Base-by-base conservation (phyloP, 2,113 vertebrate genomes). In the Gymnarchus niloticus region DNA sequence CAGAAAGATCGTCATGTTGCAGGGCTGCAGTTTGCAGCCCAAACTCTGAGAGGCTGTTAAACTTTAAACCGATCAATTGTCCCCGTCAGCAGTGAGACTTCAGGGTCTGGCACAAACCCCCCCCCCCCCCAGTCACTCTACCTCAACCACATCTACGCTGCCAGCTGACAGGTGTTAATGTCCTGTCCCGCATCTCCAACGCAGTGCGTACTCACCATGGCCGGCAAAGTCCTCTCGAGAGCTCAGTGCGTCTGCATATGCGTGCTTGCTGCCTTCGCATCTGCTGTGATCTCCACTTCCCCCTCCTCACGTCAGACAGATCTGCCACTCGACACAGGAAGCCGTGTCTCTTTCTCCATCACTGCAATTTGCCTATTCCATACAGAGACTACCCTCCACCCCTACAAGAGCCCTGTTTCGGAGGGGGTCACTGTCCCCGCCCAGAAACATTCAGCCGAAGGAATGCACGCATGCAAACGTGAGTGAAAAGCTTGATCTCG, bases 291-390 rank as follows among this genome's bases (percentile, higher is more conserved):
- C 10, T 54, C 87, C 80, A 93, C 94, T 95, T 94, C 93, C 94
- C 91, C 91, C 92, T 88, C 87, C 83, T 10, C 25, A 6, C 44
- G 57, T 82, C 25, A 23, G 77, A 85, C 84, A 57, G 65, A 73
- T 33, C 65, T 41, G 33, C 17, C 86, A 89, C 88, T 87, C 86
- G 88, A 88, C 87, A 87, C 88, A 88, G 86, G 88, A 82, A 84
- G 80, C 59, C 23, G 86, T 95, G 93, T 94, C 93, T 86, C 78
- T 80, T 76, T 77, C 91, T 86, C 87, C 44, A 94, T 93, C 93
- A 88, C 56, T 28, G 84, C 46, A 33, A 94, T 95, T 95, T 95
- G 93, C 92, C 78, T 95, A 89, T 92, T 85, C 85, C 89, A 87
- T 87, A 86, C 87, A 88, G 88, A 87, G 85, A 87, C 51, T 87